Evolutionary conservation across 2,113 vertebrate species (phyloP), one percentile per base, ranked within the genome.

Genomic region (Zonotrichia leucophrys): DNA sequence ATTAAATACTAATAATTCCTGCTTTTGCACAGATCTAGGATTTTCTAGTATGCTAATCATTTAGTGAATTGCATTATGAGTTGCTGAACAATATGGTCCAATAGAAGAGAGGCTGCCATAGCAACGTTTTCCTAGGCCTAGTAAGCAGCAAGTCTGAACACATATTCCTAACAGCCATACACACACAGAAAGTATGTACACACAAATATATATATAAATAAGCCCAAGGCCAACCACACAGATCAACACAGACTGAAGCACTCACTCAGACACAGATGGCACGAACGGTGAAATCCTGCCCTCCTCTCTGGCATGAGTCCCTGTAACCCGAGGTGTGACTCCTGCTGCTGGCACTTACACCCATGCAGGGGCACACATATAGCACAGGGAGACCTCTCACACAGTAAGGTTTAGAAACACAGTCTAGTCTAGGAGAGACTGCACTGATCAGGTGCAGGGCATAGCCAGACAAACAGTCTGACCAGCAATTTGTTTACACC

Each of bases 361-460:
- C 11, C 69, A 17, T 30, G 68, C 11, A 13, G 21, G 58, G 15
- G 73, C 15, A 82, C 12, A 7, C 28, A 58, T 11, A 86, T 2
- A 78, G 62, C 76, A 49, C 20, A 50, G 44, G 39, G 59, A 89
- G n/a, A 37, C 44, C 24, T 68, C 83, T 94, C 59, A 53, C 70
- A 33, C 58, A 77, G 59, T 20, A 25, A 42, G 23, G 53, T 35
- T 53, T 15, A 67, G 67, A 92, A 86, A 68, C 0, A 68, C 14
- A 64, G 18, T 69, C 72, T 39, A 17, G 24, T 47, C 66, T 53
- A 69, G 84, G 16, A 83, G 18, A 66, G 24, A 63, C 21, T 64
- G 30, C 0, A 0, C 30, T 60, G 56, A 56, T 49, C 44, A 60
- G 79, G 35, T 1, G 2, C 27, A 14, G 21, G 46, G 56, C n/a